A percentile compares a stretch with the other conserved stretches of the same genome.
Conservation (phyloP, 2,888 invertebrate genomes). For the Thecocarcelia acutangulata region DNA sequence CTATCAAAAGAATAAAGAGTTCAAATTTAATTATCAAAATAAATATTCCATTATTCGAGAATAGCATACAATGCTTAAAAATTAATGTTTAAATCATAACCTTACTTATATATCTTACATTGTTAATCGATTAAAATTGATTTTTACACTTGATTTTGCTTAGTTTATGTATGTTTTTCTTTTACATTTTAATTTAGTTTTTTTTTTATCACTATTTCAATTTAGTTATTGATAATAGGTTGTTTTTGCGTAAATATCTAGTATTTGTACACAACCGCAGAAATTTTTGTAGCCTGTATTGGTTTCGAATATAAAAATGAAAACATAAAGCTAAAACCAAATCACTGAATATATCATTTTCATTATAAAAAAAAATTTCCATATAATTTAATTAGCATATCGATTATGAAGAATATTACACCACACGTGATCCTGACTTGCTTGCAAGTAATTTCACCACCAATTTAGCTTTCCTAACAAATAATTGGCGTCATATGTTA, state of each 20-base stretch:
- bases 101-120: background rate
- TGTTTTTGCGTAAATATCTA: background rate
- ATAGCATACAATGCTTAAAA: background rate
- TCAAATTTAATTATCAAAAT: too few species aligned
- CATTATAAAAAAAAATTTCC: conserved; percentile 53
- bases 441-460: conserved; percentile 96
- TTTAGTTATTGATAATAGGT: conserved; percentile 33
- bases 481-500: conserved; percentile 98
- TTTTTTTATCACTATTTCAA: conserved; percentile 14
- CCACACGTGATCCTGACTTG: conserved; percentile 96
- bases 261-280: conserved; percentile 11
- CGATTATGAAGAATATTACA: conserved; percentile 97
- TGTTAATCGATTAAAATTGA: background rate
- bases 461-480: conserved; percentile 96
- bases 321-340: conserved; percentile 9
- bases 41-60: too few species aligned
- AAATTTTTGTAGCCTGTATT: conserved; percentile 19
- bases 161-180: too few species aligned
- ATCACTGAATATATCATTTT: conserved; percentile 49
- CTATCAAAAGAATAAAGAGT: too few species aligned
- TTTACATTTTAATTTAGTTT: conserved; percentile 33
- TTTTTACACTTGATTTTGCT: conserved; percentile 58
- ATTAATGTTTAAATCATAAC: background rate
- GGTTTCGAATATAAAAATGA: conserved; percentile 15
- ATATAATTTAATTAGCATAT: conserved; percentile 85